A percentile compares a stretch with the other conserved stretches of the same genome.
Evolutionary conservation across 1,140 invertebrate genomes (phyloP).

Genomic region (Drosophila melanica): DNA sequence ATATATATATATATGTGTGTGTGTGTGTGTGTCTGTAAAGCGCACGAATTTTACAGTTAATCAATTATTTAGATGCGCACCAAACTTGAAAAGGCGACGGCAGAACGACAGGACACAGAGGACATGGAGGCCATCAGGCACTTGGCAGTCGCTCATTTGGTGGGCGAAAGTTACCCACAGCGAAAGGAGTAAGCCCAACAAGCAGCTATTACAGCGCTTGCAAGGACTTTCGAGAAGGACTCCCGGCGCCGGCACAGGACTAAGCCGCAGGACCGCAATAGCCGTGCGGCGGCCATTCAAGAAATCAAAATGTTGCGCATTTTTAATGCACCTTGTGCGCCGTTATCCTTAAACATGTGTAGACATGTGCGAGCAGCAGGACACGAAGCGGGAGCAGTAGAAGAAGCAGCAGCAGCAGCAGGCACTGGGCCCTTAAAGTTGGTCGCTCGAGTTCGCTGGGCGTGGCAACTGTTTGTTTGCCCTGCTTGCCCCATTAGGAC

Average conservation of each 20-base stretch:
- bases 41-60: constrained; percentile 76
- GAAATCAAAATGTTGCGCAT: constrained; percentile 78
- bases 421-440: constrained; percentile 1
- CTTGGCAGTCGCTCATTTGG: constrained; percentile 17
- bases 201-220: constrained; percentile 1
- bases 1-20: constrained; percentile 5
- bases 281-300: constrained; percentile 57
- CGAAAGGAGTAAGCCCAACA: constrained; percentile 33
- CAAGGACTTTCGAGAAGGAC: constrained; percentile 4
- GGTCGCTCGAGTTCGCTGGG: not conserved
- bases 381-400: too few relatives aligned
- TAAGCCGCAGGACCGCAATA: constrained; percentile 48
- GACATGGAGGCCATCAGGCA: constrained; percentile 6
- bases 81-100: constrained; percentile 69
- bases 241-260: not conserved
- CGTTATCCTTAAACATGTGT: not conserved
- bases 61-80: constrained; percentile 82
- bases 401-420: not conserved
- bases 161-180: constrained; percentile 36
- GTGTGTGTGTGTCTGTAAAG: constrained; percentile 50
- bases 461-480: constrained; percentile 24
- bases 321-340: constrained; percentile 49
- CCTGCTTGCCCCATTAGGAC: constrained; percentile 28
- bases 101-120: not conserved
- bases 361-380: not conserved